Conservation (phyloP, 1,140 invertebrate species). For the Maniola jurtina region DNA sequence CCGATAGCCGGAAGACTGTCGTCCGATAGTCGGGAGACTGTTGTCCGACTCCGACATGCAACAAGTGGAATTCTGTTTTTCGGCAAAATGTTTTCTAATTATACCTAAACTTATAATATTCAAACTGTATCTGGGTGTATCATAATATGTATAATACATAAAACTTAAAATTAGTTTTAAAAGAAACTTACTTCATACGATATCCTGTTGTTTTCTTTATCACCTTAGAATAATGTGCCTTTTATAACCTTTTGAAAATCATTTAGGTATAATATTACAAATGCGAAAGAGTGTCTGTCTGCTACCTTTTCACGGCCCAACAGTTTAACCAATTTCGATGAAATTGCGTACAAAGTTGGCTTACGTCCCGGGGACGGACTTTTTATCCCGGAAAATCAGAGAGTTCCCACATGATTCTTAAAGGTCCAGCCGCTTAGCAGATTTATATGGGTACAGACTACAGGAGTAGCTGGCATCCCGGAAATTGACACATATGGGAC, state of each 20-base stretch:
- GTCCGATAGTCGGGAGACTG: slow-evolving; percentile 12
- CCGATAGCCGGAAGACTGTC: slow-evolving; percentile 11
- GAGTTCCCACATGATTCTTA: too few relatives aligned
- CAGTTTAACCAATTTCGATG: too few relatives aligned
- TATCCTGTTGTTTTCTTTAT: slow-evolving; percentile 56
- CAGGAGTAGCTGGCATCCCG: too few relatives aligned
- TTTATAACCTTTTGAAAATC: not conserved
- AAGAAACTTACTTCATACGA: slow-evolving; percentile 72
- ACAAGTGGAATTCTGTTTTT: slow-evolving; percentile 41
- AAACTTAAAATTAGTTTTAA: slow-evolving; percentile 68
- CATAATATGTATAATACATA: slow-evolving; percentile 62
- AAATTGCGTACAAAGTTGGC: too few relatives aligned
- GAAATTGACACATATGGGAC: too few relatives aligned
- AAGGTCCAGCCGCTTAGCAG: too few relatives aligned
- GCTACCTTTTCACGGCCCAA: too few relatives aligned
- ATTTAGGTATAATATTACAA: too few relatives aligned
- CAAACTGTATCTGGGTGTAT: slow-evolving; percentile 64
- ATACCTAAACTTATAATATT: slow-evolving; percentile 35
- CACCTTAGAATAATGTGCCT: slow-evolving; percentile 9
- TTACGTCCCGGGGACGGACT: too few relatives aligned
- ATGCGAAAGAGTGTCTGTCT: too few relatives aligned
- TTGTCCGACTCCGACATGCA: slow-evolving; percentile 5
- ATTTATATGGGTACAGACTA: too few relatives aligned
- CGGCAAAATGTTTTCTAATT: slow-evolving; percentile 45
- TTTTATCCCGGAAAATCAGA: too few relatives aligned